Evolutionary conservation across 2,888 invertebrate genomes (phyloP).

Genomic region (Heliconius hortense): DNA sequence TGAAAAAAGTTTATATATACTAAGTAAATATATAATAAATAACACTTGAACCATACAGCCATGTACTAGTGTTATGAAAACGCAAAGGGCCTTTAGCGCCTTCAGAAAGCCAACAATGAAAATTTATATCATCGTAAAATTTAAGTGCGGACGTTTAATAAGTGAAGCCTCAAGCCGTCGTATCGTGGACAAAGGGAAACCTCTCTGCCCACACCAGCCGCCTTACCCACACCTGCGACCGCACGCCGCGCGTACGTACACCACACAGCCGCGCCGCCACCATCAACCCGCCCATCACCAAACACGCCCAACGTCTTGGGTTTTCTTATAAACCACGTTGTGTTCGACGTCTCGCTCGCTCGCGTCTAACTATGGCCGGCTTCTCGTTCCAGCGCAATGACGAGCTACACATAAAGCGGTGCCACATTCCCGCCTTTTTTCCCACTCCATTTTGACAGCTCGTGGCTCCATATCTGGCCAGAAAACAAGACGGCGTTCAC

Average conservation of each 20-base stretch:
- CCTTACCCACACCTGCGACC: conserved; percentile 59
- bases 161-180: conserved; percentile 73
- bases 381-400: conserved; percentile 76
- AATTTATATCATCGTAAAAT: conserved; percentile 70
- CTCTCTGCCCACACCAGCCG: conserved; percentile 58
- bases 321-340: conserved; percentile 82
- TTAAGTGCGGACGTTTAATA: conserved; percentile 76
- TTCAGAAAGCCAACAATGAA: conserved; percentile 65
- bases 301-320: conserved; percentile 83
- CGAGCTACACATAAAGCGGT: conserved; percentile 81
- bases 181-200: conserved; percentile 79
- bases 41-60: conserved; percentile 19
- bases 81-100: conserved; percentile 48
- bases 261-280: conserved; percentile 52
- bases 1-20: neutral
- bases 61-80: conserved; percentile 42
- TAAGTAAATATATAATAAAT: neutral
- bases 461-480: conserved; percentile 82
- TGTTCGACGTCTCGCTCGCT: conserved; percentile 70
- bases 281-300: conserved; percentile 79
- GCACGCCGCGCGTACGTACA: conserved; percentile 60
- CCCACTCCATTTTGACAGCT: conserved; percentile 83
- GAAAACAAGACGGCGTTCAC: conserved; percentile 78
- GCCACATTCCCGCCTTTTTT: conserved; percentile 83
- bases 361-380: conserved; percentile 44